phyloP scores from a whole-genome alignment of 2,797 vertebrate genomes.

The Petrocephalus sullivani region DNA sequence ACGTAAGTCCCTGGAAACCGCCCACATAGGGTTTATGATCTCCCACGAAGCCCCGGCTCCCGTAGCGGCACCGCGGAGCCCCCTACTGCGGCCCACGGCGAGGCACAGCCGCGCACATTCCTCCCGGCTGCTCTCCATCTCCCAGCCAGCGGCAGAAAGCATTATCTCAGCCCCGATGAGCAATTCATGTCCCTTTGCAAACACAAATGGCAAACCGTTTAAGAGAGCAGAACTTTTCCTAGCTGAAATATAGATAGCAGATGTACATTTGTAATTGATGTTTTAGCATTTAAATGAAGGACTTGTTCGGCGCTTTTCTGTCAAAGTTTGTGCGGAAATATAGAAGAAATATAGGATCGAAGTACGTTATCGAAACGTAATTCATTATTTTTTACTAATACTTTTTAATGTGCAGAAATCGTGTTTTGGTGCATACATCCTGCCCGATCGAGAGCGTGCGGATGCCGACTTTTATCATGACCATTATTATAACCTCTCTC shows the following conservation, averaged over 20 bases:
- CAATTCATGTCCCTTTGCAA: constrained; percentile 39
- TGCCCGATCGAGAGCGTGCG: neutral
- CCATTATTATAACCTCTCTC: neutral
- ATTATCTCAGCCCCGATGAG: constrained; percentile 45
- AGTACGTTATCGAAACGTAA: neutral
- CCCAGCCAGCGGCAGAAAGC: constrained; percentile 42
- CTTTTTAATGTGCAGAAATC: neutral
- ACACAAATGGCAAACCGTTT: constrained; percentile 43
- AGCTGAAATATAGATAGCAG: too few species aligned
- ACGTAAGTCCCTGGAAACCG: neutral
- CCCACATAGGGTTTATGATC: neutral
- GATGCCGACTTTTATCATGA: neutral
- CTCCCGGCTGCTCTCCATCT: constrained; percentile 45
- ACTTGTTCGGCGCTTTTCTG: neutral
- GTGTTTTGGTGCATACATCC: neutral
- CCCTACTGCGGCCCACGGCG: constrained; percentile 16
- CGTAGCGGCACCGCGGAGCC: neutral
- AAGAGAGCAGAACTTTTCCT: constrained; percentile 19
- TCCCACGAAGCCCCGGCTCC: constrained; percentile 9
- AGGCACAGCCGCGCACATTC: constrained; percentile 38
- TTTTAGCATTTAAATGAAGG: too few species aligned
- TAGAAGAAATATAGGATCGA: neutral
- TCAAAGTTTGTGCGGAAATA: neutral
- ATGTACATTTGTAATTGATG: too few species aligned
- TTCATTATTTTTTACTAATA: neutral